These are phyloP conservation scores for Coremacera marginata DNA, from an alignment of 2,888 invertebrate genomes.

Conservation along the genomic window DNA sequence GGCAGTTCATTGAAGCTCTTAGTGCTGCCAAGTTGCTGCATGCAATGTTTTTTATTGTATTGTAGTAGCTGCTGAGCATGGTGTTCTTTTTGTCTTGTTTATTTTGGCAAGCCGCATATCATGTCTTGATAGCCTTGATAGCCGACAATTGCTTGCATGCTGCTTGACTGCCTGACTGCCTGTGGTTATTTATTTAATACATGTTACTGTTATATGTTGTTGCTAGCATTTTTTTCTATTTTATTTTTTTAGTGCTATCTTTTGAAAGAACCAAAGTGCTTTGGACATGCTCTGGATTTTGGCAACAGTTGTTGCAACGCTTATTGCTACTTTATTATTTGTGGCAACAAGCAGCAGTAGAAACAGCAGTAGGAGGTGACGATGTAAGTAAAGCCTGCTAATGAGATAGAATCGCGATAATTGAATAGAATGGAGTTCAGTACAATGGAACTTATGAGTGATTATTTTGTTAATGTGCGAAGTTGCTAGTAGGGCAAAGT, in stretches of 20 bases:
- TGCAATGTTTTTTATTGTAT: constrained; percentile 37
- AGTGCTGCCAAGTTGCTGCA: constrained; percentile 35
- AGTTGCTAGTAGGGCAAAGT: no score
- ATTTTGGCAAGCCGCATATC: constrained; percentile 36
- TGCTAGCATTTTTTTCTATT: background rate
- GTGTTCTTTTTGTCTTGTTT: constrained; percentile 36
- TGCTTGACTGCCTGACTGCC: constrained; percentile 25
- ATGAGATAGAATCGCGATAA: constrained; percentile 33
- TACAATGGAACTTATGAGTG: background rate
- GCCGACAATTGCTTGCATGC: constrained; percentile 49
- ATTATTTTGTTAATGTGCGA: background rate
- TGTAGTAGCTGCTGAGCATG: constrained; percentile 22
- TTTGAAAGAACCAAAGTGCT: constrained; percentile 8
- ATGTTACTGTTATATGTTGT: constrained; percentile 24
- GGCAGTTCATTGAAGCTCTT: background rate
- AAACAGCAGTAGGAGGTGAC: background rate
- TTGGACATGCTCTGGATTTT: constrained; percentile 41
- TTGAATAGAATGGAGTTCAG: constrained; percentile 9
- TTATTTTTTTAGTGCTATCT: background rate
- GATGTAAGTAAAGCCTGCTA: constrained; percentile 7
- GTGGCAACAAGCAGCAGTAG: constrained; percentile 5
- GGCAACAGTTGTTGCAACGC: constrained; percentile 25
- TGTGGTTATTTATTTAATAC: constrained; percentile 30
- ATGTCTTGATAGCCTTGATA: constrained; percentile 41
- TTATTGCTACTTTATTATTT: constrained; percentile 17